Evolutionary conservation across 1,140 invertebrate genomes (phyloP).

Genomic region (Ladona fulva): DNA sequence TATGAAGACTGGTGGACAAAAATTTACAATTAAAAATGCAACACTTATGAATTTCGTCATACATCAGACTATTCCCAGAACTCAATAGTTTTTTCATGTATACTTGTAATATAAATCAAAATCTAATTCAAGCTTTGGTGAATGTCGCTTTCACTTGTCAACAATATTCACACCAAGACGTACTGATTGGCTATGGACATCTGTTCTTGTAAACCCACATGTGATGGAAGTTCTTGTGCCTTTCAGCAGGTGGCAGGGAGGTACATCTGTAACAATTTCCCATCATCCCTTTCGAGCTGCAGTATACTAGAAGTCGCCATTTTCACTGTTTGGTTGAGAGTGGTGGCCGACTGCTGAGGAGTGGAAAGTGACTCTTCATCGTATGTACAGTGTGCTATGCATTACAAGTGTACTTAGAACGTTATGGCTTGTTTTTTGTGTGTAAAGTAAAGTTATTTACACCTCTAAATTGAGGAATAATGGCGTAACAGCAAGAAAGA

Average conservation of each 20-base stretch:
- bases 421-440: constrained; percentile 1
- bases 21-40: too few species aligned
- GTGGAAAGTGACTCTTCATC: background rate
- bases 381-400: background rate
- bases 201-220: background rate
- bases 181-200: background rate
- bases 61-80: too few species aligned
- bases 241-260: background rate
- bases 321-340: background rate
- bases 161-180: background rate
- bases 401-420: background rate
- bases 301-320: background rate
- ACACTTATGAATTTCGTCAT: too few species aligned
- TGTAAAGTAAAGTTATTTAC: constrained; percentile 9
- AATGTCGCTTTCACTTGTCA: background rate
- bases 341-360: background rate
- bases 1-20: too few species aligned
- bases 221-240: background rate
- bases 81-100: too few species aligned
- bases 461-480: constrained; percentile 14
- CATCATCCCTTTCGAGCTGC: background rate
- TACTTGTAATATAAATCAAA: too few species aligned
- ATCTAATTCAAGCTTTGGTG: too few species aligned
- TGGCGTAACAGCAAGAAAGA: constrained; percentile 18
- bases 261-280: background rate